A percentile compares a stretch with the other conserved stretches of the same genome.
Evolutionary conservation across 2,888 invertebrate genomes (phyloP).

Genomic region (Polymixis lichenea): DNA sequence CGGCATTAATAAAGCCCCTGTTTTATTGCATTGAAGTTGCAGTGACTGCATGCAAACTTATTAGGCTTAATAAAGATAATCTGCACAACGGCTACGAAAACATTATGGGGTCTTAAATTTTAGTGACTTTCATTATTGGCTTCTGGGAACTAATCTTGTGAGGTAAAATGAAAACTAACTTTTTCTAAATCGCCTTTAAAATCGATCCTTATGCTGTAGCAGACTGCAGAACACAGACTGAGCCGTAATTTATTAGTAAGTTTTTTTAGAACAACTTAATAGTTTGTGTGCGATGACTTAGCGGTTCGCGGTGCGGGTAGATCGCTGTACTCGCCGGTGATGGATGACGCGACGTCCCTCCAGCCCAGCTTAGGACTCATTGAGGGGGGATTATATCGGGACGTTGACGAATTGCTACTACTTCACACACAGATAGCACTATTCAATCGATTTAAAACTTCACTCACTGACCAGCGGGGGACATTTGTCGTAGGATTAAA

Average conservation of each 20-base stretch:
- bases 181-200: conserved; percentile 42
- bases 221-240: conserved; percentile 21
- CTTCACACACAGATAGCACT: conserved; percentile 84
- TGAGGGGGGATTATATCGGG: conserved; percentile 87
- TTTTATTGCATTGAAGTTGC: conserved; percentile 29
- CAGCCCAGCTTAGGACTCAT: conserved; percentile 85
- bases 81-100: conserved; percentile 13
- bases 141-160: conserved; percentile 22
- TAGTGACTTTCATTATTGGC: conserved; percentile 17
- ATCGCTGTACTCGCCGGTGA: conserved; percentile 77
- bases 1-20: conserved; percentile 13
- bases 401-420: conserved; percentile 88
- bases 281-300: conserved; percentile 77
- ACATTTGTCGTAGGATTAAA: conserved; percentile 74
- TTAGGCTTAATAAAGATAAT: conserved; percentile 21
- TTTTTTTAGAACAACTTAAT: conserved; percentile 72
- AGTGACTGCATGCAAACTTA: conserved; percentile 20
- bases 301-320: conserved; percentile 72
- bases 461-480: conserved; percentile 69
- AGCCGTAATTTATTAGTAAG: conserved; percentile 58
- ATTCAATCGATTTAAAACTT: conserved; percentile 88
- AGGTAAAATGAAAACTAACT: conserved; percentile 29
- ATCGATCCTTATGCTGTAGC: conserved; percentile 10
- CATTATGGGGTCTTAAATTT: conserved; percentile 5
- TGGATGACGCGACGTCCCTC: conserved; percentile 86